Evolutionary conservation across 2,797 vertebrate genomes (phyloP).

Genomic region (Acomys russatus): DNA sequence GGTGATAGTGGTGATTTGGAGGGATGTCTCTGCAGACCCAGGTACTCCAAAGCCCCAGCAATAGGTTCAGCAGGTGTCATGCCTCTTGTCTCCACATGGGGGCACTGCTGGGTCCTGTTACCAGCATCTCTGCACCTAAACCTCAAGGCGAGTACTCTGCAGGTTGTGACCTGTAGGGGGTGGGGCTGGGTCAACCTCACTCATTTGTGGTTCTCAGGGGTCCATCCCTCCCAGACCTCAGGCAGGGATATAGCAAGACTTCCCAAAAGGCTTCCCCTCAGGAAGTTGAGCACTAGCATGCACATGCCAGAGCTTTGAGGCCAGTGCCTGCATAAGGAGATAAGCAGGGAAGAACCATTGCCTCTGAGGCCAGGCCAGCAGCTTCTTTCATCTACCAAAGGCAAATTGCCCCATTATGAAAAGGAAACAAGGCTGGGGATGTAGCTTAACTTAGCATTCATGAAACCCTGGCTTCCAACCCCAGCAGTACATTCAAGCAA

Average conservation of each 20-base stretch:
- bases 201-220: neutral
- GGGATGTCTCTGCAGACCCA: neutral
- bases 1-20: neutral
- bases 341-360: neutral
- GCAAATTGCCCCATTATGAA: neutral
- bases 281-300: neutral
- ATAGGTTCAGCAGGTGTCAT: too few species aligned
- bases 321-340: neutral
- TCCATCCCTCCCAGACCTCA: neutral
- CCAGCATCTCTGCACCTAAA: neutral
- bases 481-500: neutral
- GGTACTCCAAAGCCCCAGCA: neutral
- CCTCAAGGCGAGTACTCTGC: neutral
- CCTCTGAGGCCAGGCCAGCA: neutral
- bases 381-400: neutral
- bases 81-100: neutral
- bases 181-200: neutral
- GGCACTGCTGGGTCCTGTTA: neutral
- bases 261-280: neutral
- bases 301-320: neutral
- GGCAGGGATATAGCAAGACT: neutral
- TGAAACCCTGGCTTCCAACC: neutral
- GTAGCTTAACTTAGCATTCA: neutral
- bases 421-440: neutral
- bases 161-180: neutral